Evolutionary conservation across 2,113 vertebrate species (phyloP), one percentile per base, ranked within the genome.

Genomic region (Copsychus sechellarum): DNA sequence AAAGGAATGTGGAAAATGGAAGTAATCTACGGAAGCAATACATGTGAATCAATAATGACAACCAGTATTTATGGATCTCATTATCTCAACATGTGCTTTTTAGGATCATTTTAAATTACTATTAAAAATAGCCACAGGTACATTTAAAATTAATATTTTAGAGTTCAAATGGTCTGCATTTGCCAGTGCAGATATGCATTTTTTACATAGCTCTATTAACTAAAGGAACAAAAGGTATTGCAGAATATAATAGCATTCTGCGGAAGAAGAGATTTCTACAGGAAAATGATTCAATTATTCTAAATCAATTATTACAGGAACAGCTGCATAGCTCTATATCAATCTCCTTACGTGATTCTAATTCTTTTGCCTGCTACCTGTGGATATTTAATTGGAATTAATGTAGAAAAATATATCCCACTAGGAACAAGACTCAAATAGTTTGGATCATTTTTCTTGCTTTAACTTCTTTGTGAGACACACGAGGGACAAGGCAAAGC

Each of bases 71-170:
- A 97, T 96, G 89, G 93, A 93, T 78, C 94, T 96, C 96, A 95
- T 96, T 96, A 97, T 91, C 93, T 93, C 93, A 94, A 95, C 79
- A 72, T 85, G 81, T 92, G 89, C 90, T 92, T 97, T 93, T 97
- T 90, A 93, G 91, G 90, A 92, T 95, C 78, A 91, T 91, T 96
- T 96, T 67, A 96, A 96, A 94, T 96, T 94, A 93, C 81, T 95
- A 94, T 94, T 97, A 96, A 96, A 96, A 96, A 94, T 95, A 96
- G 93, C 71, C 90, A 95, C 88, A 96, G 79, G 74, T 96, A 91
- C 82, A 95, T 92, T 93, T 81, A 93, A 96, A 96, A 97, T 97
- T 96, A 97, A 96, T 96, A 97, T 95, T 95, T 97, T 81, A 95
- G 84, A 93, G 96, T 96, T 97, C 93, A 97, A 95, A 81, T 70